Conservation (phyloP, 2,888 invertebrate genomes). For the Aleiodes testaceus region DNA sequence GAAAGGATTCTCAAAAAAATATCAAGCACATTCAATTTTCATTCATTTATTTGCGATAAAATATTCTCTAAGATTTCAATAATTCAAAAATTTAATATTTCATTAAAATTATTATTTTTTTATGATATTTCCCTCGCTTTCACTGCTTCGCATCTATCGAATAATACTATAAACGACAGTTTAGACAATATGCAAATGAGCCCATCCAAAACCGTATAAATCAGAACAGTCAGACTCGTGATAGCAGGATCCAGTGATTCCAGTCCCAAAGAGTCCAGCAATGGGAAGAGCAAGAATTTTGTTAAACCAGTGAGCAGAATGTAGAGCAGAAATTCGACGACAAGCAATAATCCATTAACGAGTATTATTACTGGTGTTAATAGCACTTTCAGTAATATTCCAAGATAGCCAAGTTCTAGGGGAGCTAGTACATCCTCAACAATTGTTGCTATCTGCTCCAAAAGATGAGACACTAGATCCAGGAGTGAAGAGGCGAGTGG, state of each 20-base stretch:
- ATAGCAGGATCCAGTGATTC: background rate
- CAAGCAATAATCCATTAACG: background rate
- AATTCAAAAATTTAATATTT: too few relatives aligned
- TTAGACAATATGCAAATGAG: background rate
- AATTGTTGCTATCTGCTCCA: background rate
- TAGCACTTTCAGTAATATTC: background rate
- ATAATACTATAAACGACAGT: background rate
- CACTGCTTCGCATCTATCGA: too few relatives aligned
- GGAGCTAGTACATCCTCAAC: background rate
- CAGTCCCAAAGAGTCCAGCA: slow-evolving; percentile 1
- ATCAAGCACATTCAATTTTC: too few relatives aligned
- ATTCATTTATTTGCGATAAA: too few relatives aligned
- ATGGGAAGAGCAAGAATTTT: background rate
- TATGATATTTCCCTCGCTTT: too few relatives aligned
- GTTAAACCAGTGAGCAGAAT: slow-evolving; percentile 1
- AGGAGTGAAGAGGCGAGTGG: too few relatives aligned
- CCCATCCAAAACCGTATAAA: background rate
- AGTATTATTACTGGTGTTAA: slow-evolving; percentile 13
- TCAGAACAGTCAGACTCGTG: background rate
- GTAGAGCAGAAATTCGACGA: slow-evolving; percentile 12
- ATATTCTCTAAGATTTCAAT: too few relatives aligned
- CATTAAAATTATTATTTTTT: too few relatives aligned
- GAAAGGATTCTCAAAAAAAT: too few relatives aligned
- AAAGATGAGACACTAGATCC: background rate
- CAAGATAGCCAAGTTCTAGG: background rate